Evolutionary conservation across 2,888 invertebrate genomes (phyloP), one percentile per base, ranked within the genome.

Genomic region (Palloptera scutellata): DNA sequence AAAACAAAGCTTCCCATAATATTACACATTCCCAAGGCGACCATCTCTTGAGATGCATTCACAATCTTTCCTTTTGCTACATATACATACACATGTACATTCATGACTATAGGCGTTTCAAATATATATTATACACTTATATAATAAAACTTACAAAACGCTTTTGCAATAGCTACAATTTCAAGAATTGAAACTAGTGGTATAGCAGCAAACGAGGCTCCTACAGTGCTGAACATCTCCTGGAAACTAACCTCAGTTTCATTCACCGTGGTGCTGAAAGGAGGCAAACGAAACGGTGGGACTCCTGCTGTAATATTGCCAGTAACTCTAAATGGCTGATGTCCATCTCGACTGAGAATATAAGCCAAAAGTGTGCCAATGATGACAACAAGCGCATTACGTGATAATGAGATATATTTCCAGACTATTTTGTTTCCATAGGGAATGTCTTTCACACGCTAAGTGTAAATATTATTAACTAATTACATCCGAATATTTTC

Each of bases 31-130:
- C 95, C 95, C 53, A 97, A 85, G 0, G 96, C 95, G 42, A 96
- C 83, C 90, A 97, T 91, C 86, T 97, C 97, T 83, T 97, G 97
- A 0, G 94, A 94, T 1, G 93, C 92, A 84, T 96, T 93, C 66
- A 97, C 88, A 0, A 90, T 86, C 75, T 88, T 88, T 0, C 92
- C 91, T 78, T 91, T 91, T 0, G 93, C 94, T 94, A 76, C 1
- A 81, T 81, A 17, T 15, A 51, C 42, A 43, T 42, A 17, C 8
- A 52, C 45, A 60, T 45, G 11, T 45, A 11, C 19, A n/a, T 19
- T 15, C n/a, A 19, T 40, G 13, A 52, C 13, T 51, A 52, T 1
- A 51, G 9, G n/a, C 13, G 48, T 8, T 30, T 30, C 2, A 30
- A 30, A 30, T n/a, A n/a, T n/a, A 30, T 4, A 30, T 30, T 30